Base-by-base conservation (phyloP, 2,113 vertebrate species). In the Colistium nudipinnis region DNA sequence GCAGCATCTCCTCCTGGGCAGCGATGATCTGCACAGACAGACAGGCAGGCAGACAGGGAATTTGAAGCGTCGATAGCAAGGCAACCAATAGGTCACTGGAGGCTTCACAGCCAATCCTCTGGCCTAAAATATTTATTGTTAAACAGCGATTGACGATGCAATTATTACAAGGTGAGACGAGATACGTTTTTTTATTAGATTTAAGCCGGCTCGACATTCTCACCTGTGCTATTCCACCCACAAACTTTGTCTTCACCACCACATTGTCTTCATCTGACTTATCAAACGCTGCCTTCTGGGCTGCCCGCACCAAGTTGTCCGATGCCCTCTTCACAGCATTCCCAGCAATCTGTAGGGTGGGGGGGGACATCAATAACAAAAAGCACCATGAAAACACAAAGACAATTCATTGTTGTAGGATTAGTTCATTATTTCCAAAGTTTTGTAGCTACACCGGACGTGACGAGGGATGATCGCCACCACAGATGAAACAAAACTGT, bases 221-320 rank as follows among this genome's bases (percentile, higher is more conserved):
- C 53, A 99, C 98, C 96, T 99, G 98, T 54, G 98, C 97, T 11
- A 99, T 99, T 88, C 98, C 98, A 31, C 98, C 98, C 35, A 99
- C 98, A 76, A 99, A 99, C 90, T 98, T 98, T 0, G 97, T 98
- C 92, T 99, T 98, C 69, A 99, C 98, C 45, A 99, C 97, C 7
- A 99, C 95, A 0, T 95, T 96, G 0, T 97, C 92, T 2, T 98
- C 98, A 5, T 98, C 97, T 0, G 96, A 91, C 89, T 98, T 98
- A 77, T 97, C 95, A 74, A 99, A 99, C 0, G 96, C 97, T 10
- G 98, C 97, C 83, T 99, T 98, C 83, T 99, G 97, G 20, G 98
- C 98, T 0, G 98, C 98, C 30, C 96, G 91, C 13, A 99, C 98
- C 19, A 99, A 93, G 84, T 97, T 98, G 91, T 99, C 98, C 0